Conservation (phyloP, 2,797 vertebrate genomes). For the Prionace glauca region DNA sequence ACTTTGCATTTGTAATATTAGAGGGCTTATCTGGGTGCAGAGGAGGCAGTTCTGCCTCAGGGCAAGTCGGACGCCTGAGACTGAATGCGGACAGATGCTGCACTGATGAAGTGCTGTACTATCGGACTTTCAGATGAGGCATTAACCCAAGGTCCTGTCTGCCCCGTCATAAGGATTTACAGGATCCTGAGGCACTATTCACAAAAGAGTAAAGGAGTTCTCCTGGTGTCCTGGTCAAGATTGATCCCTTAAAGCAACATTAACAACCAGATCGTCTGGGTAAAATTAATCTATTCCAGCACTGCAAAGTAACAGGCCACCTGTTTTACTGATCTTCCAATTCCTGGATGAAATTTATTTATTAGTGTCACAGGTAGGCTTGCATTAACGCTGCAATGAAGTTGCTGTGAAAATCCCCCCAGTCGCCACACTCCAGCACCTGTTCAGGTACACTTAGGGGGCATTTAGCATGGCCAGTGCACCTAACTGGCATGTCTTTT, state of each 20-base stretch:
- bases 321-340: background rate
- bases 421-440: no score
- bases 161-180: background rate
- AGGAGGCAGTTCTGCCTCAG: background rate
- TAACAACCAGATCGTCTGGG: background rate
- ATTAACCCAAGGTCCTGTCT: background rate
- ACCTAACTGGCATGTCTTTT: no score
- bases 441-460: no score
- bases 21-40: no score
- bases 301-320: background rate
- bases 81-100: background rate
- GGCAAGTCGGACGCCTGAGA: background rate
- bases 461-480: no score
- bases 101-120: background rate
- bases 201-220: background rate
- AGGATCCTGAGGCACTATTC: background rate
- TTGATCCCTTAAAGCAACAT: background rate
- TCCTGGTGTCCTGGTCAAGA: background rate
- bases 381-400: no score
- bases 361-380: no score
- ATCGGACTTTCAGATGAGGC: background rate
- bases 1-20: background rate
- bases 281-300: background rate
- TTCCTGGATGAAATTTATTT: no score
- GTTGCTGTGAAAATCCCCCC: no score